Percentiles rank a stretch among this genome's conserved stretches.
Evolutionary conservation across 2,888 invertebrate genomes (phyloP).

Genomic region (Agriopis leucophaearia): DNA sequence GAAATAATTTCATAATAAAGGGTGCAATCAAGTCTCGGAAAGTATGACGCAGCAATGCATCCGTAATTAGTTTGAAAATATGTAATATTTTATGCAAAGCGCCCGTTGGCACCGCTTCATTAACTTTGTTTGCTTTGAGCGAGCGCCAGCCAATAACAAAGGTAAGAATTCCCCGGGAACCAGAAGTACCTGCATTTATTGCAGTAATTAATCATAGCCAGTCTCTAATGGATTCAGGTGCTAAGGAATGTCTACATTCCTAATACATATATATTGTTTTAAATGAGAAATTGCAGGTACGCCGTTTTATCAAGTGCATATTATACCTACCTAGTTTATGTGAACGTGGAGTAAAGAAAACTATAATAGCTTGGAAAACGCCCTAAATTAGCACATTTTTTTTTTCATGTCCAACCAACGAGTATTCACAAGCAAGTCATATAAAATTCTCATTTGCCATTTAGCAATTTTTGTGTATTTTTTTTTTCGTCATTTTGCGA

Average conservation of each 20-base stretch:
- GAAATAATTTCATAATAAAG: no score
- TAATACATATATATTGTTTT: conserved; percentile 18
- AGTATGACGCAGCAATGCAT: conserved; percentile 30
- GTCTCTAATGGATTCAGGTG: conserved; percentile 41
- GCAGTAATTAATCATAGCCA: conserved; percentile 48
- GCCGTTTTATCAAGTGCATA: no score
- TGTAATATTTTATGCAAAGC: conserved; percentile 53
- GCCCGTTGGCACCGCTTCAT: conserved; percentile 48
- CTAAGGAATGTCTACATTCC: conserved; percentile 33
- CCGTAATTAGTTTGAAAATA: conserved; percentile 40
- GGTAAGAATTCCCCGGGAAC: conserved; percentile 44
- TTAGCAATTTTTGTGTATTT: no score
- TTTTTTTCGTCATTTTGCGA: no score
- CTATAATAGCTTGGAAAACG: no score
- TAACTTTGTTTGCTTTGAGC: conserved; percentile 51
- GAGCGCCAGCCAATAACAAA: conserved; percentile 47
- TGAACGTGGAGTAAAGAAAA: no score
- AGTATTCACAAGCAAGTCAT: no score
- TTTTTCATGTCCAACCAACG: no score
- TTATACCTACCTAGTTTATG: no score
- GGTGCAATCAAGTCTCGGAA: background rate
- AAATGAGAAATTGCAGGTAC: no score
- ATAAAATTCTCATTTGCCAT: no score
- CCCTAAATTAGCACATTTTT: no score
- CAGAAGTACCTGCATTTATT: conserved; percentile 48